Conservation (phyloP, 2,797 vertebrate genomes). For the Rhinatrema bivittatum region DNA sequence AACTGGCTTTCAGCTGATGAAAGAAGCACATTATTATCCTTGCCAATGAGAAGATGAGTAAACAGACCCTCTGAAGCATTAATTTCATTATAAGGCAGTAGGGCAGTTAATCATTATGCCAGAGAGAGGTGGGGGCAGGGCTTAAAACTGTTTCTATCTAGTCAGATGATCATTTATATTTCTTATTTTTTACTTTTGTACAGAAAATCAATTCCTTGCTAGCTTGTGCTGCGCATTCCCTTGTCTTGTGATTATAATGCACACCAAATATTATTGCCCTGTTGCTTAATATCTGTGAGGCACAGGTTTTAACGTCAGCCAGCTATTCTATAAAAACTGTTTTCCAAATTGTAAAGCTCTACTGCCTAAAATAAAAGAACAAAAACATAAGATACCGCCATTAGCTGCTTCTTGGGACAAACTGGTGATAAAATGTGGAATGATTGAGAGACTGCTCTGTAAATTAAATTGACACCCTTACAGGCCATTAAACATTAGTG, state of each 20-base stretch:
- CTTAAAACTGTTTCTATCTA: constrained; percentile 42
- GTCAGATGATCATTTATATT: constrained; percentile 50
- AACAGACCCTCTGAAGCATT: constrained; percentile 25
- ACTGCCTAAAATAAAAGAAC: neutral
- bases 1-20: constrained; percentile 43
- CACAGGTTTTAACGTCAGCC: constrained; percentile 25
- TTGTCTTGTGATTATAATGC: constrained; percentile 44
- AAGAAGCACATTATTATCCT: constrained; percentile 48
- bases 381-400: neutral
- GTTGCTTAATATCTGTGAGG: constrained; percentile 24
- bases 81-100: constrained; percentile 36
- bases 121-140: constrained; percentile 11
- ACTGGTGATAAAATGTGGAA: too few species aligned
- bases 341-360: constrained; percentile 31
- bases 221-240: constrained; percentile 39
- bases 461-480: constrained; percentile 8
- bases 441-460: neutral
- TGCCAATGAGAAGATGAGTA: constrained; percentile 38
- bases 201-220: constrained; percentile 51
- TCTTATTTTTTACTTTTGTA: constrained; percentile 45
- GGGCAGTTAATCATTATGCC: too few species aligned
- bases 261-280: constrained; percentile 21
- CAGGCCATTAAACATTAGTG: constrained; percentile 5
- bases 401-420: too few species aligned
- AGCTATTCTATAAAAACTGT: constrained; percentile 15